phyloP scores from a whole-genome alignment of 2,888 invertebrate genomes.

The Orchesellides sinensis region DNA sequence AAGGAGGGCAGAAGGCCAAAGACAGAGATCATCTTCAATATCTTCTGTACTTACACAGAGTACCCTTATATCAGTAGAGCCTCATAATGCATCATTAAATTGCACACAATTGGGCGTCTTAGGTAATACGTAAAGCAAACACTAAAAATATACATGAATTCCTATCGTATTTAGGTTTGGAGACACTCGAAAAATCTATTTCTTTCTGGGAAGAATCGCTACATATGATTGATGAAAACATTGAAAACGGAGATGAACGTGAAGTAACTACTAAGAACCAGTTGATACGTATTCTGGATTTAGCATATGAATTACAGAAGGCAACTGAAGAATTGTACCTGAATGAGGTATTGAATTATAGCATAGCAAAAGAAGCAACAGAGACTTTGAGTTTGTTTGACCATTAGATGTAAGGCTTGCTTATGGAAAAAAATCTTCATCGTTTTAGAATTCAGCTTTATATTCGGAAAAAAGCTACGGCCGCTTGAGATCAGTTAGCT shows the following conservation, averaged over 20 bases:
- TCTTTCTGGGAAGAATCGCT: conserved; percentile 97
- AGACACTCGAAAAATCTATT: conserved; percentile 93
- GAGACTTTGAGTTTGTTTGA: neutral
- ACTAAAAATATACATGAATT: neutral
- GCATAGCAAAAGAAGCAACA: too few relatives aligned
- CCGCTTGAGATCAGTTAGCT: conserved; percentile 83
- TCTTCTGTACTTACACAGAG: conserved; percentile 70
- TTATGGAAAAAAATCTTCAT: too few relatives aligned
- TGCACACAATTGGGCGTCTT: conserved; percentile 72
- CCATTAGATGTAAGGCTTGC: neutral
- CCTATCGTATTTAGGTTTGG: conserved; percentile 85
- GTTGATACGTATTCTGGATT: conserved; percentile 87
- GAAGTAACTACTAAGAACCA: conserved; percentile 60
- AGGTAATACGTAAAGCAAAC: too few relatives aligned
- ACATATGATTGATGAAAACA: conserved; percentile 87
- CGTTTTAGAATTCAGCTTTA: conserved; percentile 69
- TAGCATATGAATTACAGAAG: conserved; percentile 90
- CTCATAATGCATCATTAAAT: conserved; percentile 55
- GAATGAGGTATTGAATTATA: conserved; percentile 80
- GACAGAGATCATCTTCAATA: conserved; percentile 55
- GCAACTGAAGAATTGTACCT: conserved; percentile 92
- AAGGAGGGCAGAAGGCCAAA: conserved; percentile 36
- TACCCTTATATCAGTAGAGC: conserved; percentile 68
- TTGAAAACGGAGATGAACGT: conserved; percentile 85
- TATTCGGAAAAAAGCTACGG: conserved; percentile 75